Base-by-base conservation (phyloP, 2,113 vertebrate species). In the Dissostichus mawsoni region DNA sequence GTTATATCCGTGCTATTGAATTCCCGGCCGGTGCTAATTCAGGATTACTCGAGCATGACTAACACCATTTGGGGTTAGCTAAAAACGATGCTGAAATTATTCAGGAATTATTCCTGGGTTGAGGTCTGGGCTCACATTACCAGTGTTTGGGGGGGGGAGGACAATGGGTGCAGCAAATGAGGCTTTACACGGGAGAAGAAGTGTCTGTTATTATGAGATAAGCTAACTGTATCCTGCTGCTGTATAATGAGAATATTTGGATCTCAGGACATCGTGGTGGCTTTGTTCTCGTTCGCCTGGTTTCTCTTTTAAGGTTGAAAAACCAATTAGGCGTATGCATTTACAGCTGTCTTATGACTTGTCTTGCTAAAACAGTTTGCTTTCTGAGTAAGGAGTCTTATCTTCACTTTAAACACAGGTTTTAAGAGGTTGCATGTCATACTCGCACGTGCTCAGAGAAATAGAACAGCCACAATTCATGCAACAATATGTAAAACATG, bases 21-120 rank as follows among this genome's bases (percentile, higher is more conserved):
- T 85, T 82, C 63, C 72, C n/a, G 51, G 47, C 57, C 81, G 82
- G 78, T 89, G 87, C 83, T 93, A 91, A 93, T 93, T 93, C 89
- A 88, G 85, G 70, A 86, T 93, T 91, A 93, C 83, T 90, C 89
- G 65, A 86, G 89, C 87, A 67, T 91, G 87, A 88, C 91, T 89
- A 92, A 95, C 83, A 74, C 76, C 81, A 90, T 93, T 90, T 92
- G 86, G 51, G 67, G 78, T 83, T 82, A 67, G 86, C 74, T 69
- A 91, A 90, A 93, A 85, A 69, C 11, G 62, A 90, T 72, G 76
- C 87, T 78, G 83, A 91, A 90, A 92, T 92, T 79, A 92, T 92
- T 87, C 66, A 81, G 71, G 73, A 92, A 92, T 92, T 90, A 93
- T 93, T 92, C 82, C 64, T 76, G 74, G 52, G 79, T 72, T 71